These are phyloP conservation scores for Ageneiosus marmoratus DNA, from an alignment of 2,113 vertebrate species.

Conservation along the genomic window DNA sequence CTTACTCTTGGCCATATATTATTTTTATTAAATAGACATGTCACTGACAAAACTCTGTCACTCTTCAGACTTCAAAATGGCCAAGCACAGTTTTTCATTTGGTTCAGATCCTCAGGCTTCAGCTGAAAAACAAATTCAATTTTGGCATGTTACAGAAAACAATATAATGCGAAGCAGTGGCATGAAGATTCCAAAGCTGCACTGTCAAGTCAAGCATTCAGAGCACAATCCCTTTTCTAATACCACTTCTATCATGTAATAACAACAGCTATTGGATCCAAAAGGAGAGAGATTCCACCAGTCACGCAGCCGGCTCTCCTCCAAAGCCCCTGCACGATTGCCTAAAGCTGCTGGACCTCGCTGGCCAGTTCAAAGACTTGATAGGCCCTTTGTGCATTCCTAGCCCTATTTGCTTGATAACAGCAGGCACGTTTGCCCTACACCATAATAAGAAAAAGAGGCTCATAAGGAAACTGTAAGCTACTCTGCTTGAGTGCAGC, in stretches of 20 bases:
- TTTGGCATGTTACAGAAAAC: conserved; percentile 45
- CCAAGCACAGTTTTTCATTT: background rate
- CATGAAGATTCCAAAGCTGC: conserved; percentile 28
- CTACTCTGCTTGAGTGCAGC: conserved; percentile 49
- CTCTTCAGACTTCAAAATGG: background rate
- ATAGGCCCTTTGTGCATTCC: conserved; percentile 64
- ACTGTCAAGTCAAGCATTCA: conserved; percentile 49
- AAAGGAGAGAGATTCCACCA: conserved; percentile 58
- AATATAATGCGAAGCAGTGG: conserved; percentile 60
- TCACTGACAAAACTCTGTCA: background rate
- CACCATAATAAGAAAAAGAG: conserved; percentile 58
- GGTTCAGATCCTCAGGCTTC: conserved; percentile 3
- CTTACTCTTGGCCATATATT: background rate
- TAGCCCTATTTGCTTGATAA: conserved; percentile 63
- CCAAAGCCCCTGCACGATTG: conserved; percentile 37
- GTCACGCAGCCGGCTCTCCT: conserved; percentile 60
- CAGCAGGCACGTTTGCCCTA: conserved; percentile 58
- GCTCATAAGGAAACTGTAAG: conserved; percentile 51
- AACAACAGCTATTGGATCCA: conserved; percentile 65
- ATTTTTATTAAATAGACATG: background rate
- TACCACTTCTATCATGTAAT: conserved; percentile 67
- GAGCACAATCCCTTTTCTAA: conserved; percentile 62
- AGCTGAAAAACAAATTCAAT: background rate
- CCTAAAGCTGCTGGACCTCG: conserved; percentile 52
- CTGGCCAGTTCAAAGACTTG: conserved; percentile 63